Conservation (phyloP, 2,113 vertebrate genomes). For the sheep (Ovis aries) region ARS-UI_Ramb_v3.0 NC_056077.1:39674001-39674500, state of each 20-base stretch:
- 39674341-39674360: too few species aligned
- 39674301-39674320: fast-evolving
- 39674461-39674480: not conserved
- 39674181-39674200: not conserved
- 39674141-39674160: not conserved
- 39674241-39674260: not conserved
- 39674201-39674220: not conserved
- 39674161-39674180: not conserved
- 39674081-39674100: not conserved
- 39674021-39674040: fast-evolving
- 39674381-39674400: not conserved
- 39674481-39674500: not conserved
- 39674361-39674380: fast-evolving
- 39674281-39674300: fast-evolving
- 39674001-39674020: not conserved
- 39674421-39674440: fast-evolving
- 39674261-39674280: fast-evolving
- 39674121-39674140: not conserved
- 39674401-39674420: not conserved
- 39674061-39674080: too few species aligned
- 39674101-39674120: not conserved
- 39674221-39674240: not conserved
- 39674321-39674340: fast-evolving
- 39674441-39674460: not conserved
- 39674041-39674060: not conserved